Evolutionary conservation across 2,888 invertebrate species (phyloP).

Genomic region (Drosophila testacea): DNA sequence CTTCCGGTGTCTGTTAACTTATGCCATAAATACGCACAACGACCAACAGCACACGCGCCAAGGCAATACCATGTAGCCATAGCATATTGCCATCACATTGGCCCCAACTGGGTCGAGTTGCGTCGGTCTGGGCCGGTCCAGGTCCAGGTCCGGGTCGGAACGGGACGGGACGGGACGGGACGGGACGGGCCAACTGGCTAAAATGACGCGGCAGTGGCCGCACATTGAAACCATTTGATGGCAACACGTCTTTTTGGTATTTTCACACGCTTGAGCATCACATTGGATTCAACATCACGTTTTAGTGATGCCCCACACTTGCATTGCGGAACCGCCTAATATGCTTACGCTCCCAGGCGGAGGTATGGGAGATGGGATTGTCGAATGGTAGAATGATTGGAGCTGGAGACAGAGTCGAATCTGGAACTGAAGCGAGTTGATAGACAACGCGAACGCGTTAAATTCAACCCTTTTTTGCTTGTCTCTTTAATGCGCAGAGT

Average conservation of each 20-base stretch:
- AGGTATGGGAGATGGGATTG: background rate
- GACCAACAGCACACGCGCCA: constrained; percentile 70
- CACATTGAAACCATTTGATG: constrained; percentile 74
- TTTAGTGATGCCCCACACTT: constrained; percentile 68
- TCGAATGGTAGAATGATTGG: background rate
- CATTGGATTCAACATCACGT: constrained; percentile 85
- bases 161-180: background rate
- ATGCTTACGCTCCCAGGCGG: constrained; percentile 62
- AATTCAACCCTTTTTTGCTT: constrained; percentile 68
- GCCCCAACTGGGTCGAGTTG: background rate
- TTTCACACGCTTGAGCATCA: constrained; percentile 85
- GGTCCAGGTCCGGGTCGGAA: background rate
- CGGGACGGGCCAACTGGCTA: constrained; percentile 34
- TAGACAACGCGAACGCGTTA: constrained; percentile 34
- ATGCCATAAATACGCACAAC: constrained; percentile 73
- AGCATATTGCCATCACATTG: constrained; percentile 25
- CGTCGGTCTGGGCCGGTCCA: background rate
- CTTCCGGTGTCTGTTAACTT: constrained; percentile 80
- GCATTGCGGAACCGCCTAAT: constrained; percentile 62
- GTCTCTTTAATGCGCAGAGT: constrained; percentile 32
- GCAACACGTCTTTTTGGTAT: constrained; percentile 84
- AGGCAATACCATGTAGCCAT: constrained; percentile 11
- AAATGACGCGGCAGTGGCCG: constrained; percentile 54
- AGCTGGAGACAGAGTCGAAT: background rate
- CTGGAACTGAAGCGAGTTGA: constrained; percentile 11